phyloP scores from a whole-genome alignment of 1,140 invertebrate genomes.

The Eueides isabella region DNA sequence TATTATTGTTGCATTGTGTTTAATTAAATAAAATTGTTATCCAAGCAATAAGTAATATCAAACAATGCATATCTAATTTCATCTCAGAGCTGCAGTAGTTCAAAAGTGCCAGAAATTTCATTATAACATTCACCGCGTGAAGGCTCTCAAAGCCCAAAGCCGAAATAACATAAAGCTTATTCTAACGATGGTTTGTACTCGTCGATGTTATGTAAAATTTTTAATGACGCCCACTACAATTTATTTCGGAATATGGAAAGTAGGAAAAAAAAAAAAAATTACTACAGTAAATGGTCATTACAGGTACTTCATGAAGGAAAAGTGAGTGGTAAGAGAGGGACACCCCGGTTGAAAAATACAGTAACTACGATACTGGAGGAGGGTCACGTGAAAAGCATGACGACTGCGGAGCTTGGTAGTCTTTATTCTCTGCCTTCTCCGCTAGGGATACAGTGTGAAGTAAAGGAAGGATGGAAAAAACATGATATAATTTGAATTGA shows the following conservation, averaged over 20 bases:
- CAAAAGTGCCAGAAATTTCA: constrained; percentile 45
- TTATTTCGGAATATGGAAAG: background rate
- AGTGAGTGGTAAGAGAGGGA: too few relatives aligned
- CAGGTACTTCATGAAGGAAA: too few relatives aligned
- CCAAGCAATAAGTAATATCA: constrained; percentile 31
- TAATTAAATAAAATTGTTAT: constrained; percentile 2
- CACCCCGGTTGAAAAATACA: too few relatives aligned
- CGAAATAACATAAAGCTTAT: constrained; percentile 38
- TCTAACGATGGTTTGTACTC: constrained; percentile 24
- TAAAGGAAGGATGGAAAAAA: too few relatives aligned
- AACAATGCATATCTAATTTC: constrained; percentile 40
- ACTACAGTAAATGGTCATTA: too few relatives aligned
- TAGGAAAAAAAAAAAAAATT: too few relatives aligned
- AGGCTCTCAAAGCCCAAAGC: constrained; percentile 28
- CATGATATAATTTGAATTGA: too few relatives aligned
- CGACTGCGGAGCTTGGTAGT: too few relatives aligned
- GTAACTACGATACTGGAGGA: too few relatives aligned
- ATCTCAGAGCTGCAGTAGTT: constrained; percentile 32
- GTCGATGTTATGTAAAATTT: constrained; percentile 7
- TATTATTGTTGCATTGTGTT: background rate
- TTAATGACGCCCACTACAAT: background rate
- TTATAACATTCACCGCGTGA: constrained; percentile 38
- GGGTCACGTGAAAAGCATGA: too few relatives aligned
- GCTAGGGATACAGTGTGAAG: too few relatives aligned
- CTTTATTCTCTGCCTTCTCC: too few relatives aligned